Percentiles rank a stretch among this genome's conserved stretches.
Conservation (phyloP, 2,888 invertebrate species). For the Perdita meconis region DNA sequence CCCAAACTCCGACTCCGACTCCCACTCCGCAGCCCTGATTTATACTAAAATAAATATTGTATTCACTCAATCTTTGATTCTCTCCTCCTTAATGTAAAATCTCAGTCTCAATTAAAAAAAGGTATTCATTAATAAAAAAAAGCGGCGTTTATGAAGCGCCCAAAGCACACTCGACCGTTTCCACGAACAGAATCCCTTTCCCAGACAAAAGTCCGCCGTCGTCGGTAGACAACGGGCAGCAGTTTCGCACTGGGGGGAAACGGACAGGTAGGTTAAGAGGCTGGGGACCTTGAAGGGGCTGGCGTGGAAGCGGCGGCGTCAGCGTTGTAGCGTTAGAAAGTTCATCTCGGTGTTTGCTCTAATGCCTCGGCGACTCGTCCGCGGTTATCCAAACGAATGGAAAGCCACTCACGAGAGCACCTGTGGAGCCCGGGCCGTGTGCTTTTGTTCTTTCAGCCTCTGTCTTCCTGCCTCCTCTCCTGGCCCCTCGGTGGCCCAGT, state of each 20-base stretch:
- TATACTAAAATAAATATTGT: no score
- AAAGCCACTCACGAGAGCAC: conserved; percentile 75
- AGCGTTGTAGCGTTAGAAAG: conserved; percentile 73
- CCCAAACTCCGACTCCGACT: no score
- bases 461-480: conserved; percentile 35
- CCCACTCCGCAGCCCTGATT: no score
- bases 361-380: conserved; percentile 76
- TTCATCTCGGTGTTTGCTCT: conserved; percentile 76
- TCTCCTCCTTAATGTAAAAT: no score
- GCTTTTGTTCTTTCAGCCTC: conserved; percentile 75
- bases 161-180: background rate
- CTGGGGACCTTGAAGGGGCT: conserved; percentile 41
- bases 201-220: conserved; percentile 14
- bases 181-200: conserved; percentile 9
- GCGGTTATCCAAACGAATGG: conserved; percentile 72
- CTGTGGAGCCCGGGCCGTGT: conserved; percentile 78
- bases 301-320: conserved; percentile 55
- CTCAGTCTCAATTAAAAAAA: no score
- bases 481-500: conserved; percentile 53
- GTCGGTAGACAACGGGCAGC: conserved; percentile 10
- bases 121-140: no score
- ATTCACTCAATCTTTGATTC: no score
- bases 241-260: conserved; percentile 41
- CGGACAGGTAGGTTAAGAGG: conserved; percentile 56
- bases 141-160: no score